These are phyloP conservation scores for Drosophila anomelani DNA, from an alignment of 2,888 invertebrate genomes.

Conservation along the genomic window DNA sequence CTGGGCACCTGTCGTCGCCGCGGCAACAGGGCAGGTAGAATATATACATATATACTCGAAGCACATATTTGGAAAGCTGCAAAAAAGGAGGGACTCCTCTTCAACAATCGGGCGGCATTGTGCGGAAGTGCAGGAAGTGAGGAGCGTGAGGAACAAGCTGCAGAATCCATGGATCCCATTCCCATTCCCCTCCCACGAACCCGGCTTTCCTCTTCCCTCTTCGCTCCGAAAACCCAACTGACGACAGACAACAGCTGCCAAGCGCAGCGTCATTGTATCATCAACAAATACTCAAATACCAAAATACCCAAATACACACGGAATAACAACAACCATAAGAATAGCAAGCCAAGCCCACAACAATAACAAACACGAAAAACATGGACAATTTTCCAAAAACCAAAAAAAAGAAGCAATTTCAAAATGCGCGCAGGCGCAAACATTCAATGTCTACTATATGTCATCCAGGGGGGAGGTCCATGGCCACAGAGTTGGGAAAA, in stretches of 20 bases:
- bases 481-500: conserved; percentile 35
- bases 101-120: conserved; percentile 35
- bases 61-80: conserved; percentile 45
- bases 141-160: conserved; percentile 42
- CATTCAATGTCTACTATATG: conserved; percentile 38
- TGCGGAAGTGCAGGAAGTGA: conserved; percentile 74
- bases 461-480: conserved; percentile 34
- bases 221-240: conserved; percentile 20
- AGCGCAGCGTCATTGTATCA: conserved; percentile 82
- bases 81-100: conserved; percentile 5
- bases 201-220: conserved; percentile 9
- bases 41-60: conserved; percentile 3
- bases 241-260: conserved; percentile 76
- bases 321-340: conserved; percentile 64
- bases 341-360: conserved; percentile 71
- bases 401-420: conserved; percentile 57
- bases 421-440: conserved; percentile 73
- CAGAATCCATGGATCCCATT: conserved; percentile 46
- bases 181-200: conserved; percentile 16
- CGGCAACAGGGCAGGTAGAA: conserved; percentile 28
- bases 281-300: conserved; percentile 60
- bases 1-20: conserved; percentile 32
- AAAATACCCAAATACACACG: conserved; percentile 26
- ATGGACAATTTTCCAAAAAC: conserved; percentile 58
- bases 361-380: conserved; percentile 74